Conservation (phyloP, 2,888 invertebrate species). For the Antitype chi region DNA sequence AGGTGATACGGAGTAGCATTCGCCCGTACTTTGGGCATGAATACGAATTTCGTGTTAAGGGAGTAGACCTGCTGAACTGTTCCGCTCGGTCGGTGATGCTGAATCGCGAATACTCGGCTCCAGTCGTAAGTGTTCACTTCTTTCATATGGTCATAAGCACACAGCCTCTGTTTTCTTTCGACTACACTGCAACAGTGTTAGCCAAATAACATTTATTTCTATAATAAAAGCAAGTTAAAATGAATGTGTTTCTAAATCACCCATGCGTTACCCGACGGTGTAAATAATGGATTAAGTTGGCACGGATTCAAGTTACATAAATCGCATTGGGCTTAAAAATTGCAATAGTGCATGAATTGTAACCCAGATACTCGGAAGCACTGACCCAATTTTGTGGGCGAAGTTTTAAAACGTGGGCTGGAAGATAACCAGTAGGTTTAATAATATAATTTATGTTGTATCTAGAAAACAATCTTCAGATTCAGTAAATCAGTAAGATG, state of each 20-base stretch:
- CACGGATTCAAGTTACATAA: conserved; percentile 60
- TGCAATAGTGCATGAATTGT: conserved; percentile 56
- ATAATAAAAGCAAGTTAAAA: conserved; percentile 42
- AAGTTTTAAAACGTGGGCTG: conserved; percentile 43
- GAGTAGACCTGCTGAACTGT: too few relatives aligned
- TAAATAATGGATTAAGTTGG: conserved; percentile 57
- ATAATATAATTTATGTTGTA: conserved; percentile 13
- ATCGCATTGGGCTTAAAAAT: conserved; percentile 60
- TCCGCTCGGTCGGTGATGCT: too few relatives aligned
- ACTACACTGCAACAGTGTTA: background rate
- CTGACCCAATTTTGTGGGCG: conserved; percentile 43
- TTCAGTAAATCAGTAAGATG: background rate
- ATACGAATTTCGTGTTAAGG: too few relatives aligned
- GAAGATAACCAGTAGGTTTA: conserved; percentile 12
- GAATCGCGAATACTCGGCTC: too few relatives aligned
- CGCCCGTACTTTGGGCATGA: too few relatives aligned
- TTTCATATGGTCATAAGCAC: too few relatives aligned
- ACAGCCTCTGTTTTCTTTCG: background rate
- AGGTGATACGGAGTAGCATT: too few relatives aligned
- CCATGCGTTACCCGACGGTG: conserved; percentile 28
- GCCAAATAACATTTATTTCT: conserved; percentile 10
- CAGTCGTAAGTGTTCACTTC: too few relatives aligned
- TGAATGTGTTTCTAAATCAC: conserved; percentile 40
- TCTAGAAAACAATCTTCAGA: background rate
- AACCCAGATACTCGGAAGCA: conserved; percentile 47